phyloP scores from a whole-genome alignment of 2,797 vertebrate genomes.

The Agapornis canus region DNA sequence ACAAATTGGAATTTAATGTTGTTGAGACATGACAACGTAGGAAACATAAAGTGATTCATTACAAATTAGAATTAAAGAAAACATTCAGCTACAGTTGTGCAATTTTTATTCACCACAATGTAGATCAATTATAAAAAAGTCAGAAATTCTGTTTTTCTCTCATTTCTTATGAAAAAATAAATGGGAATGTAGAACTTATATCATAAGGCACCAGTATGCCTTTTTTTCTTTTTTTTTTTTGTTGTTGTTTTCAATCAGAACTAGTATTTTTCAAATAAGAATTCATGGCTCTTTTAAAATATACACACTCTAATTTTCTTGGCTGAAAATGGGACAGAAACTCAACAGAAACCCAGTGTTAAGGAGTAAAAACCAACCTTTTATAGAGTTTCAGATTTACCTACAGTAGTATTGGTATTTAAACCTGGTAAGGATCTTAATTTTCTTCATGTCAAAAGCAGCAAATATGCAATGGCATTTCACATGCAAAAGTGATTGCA shows the following conservation, averaged over 20 bases:
- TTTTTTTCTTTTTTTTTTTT: neutral
- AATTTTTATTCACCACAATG: conserved; percentile 21
- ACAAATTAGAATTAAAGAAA: conserved; percentile 67
- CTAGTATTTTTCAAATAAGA: neutral
- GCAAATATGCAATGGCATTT: neutral
- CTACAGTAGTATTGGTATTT: neutral
- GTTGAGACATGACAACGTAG: conserved; percentile 65
- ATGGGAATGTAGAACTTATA: neutral
- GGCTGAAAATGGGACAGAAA: neutral
- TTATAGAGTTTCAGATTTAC: neutral
- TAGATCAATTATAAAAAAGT: conserved; percentile 2
- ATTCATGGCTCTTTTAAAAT: neutral
- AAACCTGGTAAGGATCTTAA: neutral
- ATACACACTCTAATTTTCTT: neutral
- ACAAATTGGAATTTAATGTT: conserved; percentile 70
- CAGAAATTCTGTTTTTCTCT: conserved; percentile 12
- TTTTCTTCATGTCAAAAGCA: neutral
- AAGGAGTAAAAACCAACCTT: rapidly evolving
- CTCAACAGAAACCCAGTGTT: neutral
- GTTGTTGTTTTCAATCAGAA: neutral
- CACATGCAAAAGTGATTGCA: neutral
- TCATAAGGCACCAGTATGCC: rapidly evolving
- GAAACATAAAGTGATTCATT: conserved; percentile 66
- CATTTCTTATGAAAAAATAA: neutral
- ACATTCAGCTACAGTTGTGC: conserved; percentile 41